A percentile compares a stretch with the other conserved stretches of the same genome.
Evolutionary conservation across 2,113 vertebrate genomes (phyloP).

Genomic region (Pseudonaja textilis): DNA sequence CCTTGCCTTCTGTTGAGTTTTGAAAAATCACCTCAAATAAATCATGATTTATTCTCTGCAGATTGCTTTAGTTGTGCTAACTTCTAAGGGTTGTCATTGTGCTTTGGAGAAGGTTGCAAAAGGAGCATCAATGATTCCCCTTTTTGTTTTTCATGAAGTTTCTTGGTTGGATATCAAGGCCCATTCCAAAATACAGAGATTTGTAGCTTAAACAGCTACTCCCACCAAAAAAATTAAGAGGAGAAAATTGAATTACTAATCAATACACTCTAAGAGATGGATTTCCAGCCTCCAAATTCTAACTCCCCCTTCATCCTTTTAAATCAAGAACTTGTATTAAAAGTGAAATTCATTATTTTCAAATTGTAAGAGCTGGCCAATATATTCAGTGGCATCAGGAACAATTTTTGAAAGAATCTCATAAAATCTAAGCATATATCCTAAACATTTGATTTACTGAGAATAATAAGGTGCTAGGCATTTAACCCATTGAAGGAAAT

Average conservation of each 20-base stretch:
- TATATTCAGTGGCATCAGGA: constrained; percentile 37
- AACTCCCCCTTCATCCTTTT: background rate
- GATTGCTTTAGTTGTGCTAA: background rate
- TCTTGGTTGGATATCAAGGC: background rate
- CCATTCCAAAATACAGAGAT: background rate
- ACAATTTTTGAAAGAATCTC: constrained; percentile 32
- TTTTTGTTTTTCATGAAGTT: background rate
- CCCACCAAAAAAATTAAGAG: background rate
- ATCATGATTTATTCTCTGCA: background rate
- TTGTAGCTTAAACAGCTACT: background rate
- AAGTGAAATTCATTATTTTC: background rate
- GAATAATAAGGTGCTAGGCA: constrained; percentile 38
- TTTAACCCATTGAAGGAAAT: constrained; percentile 26
- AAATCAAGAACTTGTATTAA: background rate
- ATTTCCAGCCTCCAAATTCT: background rate
- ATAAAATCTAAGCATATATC: constrained; percentile 20
- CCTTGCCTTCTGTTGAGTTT: background rate
- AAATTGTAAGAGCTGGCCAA: background rate
- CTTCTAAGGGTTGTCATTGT: background rate
- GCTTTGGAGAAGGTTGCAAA: background rate
- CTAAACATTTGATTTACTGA: constrained; percentile 37
- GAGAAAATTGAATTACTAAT: background rate
- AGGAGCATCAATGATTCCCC: background rate
- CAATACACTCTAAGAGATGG: background rate
- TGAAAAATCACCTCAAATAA: background rate